Evolutionary conservation across 2,113 vertebrate genomes (phyloP).

Genomic region (Rostratula benghalensis): DNA sequence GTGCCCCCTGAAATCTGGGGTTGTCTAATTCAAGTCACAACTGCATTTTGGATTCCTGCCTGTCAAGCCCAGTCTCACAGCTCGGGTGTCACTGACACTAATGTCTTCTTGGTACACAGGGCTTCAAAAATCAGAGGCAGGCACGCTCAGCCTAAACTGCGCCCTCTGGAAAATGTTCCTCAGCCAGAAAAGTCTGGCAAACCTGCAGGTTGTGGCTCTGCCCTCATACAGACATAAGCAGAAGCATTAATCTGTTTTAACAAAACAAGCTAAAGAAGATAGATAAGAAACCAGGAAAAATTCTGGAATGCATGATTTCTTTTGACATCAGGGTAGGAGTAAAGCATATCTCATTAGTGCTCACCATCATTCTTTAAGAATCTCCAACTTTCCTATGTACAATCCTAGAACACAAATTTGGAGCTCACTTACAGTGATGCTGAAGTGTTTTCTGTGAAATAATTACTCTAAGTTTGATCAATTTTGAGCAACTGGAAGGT

Average conservation of each 20-base stretch:
- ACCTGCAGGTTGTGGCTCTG: background rate
- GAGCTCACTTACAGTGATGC: background rate
- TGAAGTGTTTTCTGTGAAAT: background rate
- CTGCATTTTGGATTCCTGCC: background rate
- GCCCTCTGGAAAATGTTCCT: background rate
- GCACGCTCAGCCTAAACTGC: background rate
- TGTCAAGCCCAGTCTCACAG: accelerated
- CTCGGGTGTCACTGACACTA: background rate
- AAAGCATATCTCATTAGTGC: background rate
- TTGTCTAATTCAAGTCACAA: background rate
- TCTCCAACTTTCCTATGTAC: accelerated
- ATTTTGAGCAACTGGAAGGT: background rate
- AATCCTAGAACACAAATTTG: background rate
- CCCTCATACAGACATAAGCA: background rate
- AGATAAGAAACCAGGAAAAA: background rate
- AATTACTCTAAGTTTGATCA: accelerated
- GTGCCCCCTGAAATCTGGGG: background rate
- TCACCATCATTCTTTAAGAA: background rate
- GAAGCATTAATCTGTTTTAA: background rate
- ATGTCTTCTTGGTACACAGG: background rate
- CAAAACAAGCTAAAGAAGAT: background rate
- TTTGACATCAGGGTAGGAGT: background rate
- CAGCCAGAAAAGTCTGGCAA: background rate
- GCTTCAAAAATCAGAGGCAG: background rate
- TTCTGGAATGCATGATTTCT: background rate